A percentile compares a stretch with the other conserved stretches of the same genome.
phyloP scores from a whole-genome alignment of 2,113 vertebrate species.

The Megaceryle maxima region DNA sequence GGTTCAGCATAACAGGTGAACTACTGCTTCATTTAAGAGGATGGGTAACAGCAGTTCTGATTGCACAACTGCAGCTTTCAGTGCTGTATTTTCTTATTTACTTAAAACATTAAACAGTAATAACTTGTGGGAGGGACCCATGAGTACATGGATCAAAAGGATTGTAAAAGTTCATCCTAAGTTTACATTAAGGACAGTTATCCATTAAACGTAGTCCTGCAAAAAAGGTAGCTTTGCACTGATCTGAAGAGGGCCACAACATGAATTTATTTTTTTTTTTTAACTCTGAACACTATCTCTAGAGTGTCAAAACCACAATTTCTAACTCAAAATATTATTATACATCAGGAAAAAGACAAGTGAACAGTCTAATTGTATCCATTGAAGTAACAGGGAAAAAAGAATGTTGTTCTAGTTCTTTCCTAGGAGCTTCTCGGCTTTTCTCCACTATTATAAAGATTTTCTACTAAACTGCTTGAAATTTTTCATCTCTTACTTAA shows the following conservation, averaged over 20 bases:
- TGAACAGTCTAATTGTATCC: neutral
- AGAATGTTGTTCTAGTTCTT: neutral
- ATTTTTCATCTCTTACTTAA: neutral
- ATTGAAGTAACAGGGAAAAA: neutral
- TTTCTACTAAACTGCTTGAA: neutral
- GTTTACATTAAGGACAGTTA: neutral
- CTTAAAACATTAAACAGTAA: neutral
- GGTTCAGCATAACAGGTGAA: neutral
- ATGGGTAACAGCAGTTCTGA: neutral
- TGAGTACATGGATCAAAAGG: fast-evolving
- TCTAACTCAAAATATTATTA: neutral
- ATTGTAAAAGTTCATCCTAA: neutral
- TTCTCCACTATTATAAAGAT: neutral
- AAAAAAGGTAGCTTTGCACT: neutral
- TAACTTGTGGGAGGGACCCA: neutral
- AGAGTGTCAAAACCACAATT: neutral
- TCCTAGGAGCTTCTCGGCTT: neutral
- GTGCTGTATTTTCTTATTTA: neutral
- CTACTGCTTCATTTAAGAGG: neutral
- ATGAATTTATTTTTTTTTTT: neutral
- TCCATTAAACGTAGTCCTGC: neutral
- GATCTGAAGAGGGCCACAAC: neutral
- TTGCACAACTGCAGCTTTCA: neutral
- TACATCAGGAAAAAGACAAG: neutral
- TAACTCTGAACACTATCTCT: neutral